These are phyloP conservation scores for Parnassius apollo DNA, from an alignment of 2,888 invertebrate species.

Conservation along the genomic window DNA sequence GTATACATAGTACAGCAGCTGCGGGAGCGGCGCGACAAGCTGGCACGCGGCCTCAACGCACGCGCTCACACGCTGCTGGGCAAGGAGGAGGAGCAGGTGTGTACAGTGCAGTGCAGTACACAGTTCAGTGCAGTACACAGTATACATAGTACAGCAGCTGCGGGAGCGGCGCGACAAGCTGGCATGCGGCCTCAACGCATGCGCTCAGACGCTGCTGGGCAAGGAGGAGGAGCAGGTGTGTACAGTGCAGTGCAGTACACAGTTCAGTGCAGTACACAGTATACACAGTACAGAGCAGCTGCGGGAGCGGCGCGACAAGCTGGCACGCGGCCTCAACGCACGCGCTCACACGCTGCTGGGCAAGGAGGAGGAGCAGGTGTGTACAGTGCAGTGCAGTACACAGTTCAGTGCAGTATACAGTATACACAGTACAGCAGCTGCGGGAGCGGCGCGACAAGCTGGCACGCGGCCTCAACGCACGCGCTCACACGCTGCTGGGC, in stretches of 20 bases:
- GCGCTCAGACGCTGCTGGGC: background rate
- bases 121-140: no score
- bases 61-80: background rate
- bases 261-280: background rate
- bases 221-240: slow-evolving; percentile 2
- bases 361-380: slow-evolving; percentile 91
- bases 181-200: slow-evolving; percentile 39
- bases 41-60: slow-evolving; percentile 1
- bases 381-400: background rate
- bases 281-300: slow-evolving; percentile 55
- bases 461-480: slow-evolving; percentile 79
- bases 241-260: no score
- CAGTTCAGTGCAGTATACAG: no score
- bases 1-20: background rate
- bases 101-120: background rate
- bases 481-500: slow-evolving; percentile 92
- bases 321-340: slow-evolving; percentile 82
- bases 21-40: background rate
- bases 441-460: slow-evolving; percentile 84
- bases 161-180: background rate
- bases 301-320: slow-evolving; percentile 83
- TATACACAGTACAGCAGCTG: slow-evolving; percentile 54
- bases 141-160: background rate
- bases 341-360: slow-evolving; percentile 93
- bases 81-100: slow-evolving; percentile 2